Percentiles rank a stretch among this genome's conserved stretches.
These are phyloP conservation scores for Cephalopterus ornatus DNA, from an alignment of 2,113 vertebrate genomes.

Conservation along the genomic window DNA sequence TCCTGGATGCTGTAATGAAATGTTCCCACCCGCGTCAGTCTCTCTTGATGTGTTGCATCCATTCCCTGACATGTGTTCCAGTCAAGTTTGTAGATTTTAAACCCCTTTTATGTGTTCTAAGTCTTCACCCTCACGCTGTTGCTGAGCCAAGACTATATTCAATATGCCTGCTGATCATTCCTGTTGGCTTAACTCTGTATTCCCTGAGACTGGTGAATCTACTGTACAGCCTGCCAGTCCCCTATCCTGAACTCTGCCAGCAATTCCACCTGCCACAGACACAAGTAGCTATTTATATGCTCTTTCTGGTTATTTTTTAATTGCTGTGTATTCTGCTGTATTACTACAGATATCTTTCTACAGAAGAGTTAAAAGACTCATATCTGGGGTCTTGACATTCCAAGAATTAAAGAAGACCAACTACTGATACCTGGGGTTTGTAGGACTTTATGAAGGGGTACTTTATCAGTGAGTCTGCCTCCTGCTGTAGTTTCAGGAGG, in stretches of 20 bases:
- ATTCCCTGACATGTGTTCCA: neutral
- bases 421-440: neutral
- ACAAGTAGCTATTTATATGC: neutral
- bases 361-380: neutral
- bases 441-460: neutral
- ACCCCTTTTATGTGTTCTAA: conserved; percentile 76
- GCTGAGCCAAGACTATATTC: conserved; percentile 67
- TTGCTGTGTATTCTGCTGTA: neutral
- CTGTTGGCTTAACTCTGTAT: conserved; percentile 63
- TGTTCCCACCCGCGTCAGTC: neutral
- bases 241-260: neutral
- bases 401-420: neutral
- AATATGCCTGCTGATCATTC: conserved; percentile 65
- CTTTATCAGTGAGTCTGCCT: neutral
- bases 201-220: conserved; percentile 70
- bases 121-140: conserved; percentile 70
- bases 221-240: neutral
- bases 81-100: conserved; percentile 67
- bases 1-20: neutral
- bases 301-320: neutral
- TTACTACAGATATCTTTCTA: neutral
- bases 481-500: neutral
- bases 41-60: neutral
- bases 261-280: neutral
- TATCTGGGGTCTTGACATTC: neutral